Conservation (phyloP, 2,888 invertebrate genomes). For the Caenorhabditis macrosperma region DNA sequence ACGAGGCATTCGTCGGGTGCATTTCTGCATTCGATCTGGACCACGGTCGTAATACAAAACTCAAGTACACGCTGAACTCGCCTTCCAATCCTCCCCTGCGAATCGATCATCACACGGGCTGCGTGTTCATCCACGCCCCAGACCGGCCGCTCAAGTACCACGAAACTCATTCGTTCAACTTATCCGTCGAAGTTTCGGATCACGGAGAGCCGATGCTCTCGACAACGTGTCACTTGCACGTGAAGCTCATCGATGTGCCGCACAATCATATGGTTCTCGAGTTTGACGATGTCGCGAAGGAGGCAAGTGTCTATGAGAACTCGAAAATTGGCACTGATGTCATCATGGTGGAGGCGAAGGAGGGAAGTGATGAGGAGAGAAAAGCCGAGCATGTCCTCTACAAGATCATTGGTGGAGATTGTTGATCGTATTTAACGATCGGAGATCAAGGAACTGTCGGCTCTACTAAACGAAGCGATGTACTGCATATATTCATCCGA, state of each 20-base stretch:
- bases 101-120: slow-evolving; percentile 86
- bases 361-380: slow-evolving; percentile 84
- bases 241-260: slow-evolving; percentile 81
- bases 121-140: slow-evolving; percentile 81
- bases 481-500: slow-evolving; percentile 87
- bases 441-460: slow-evolving; percentile 88
- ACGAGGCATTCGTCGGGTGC: slow-evolving; percentile 79
- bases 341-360: slow-evolving; percentile 87
- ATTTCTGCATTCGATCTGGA: slow-evolving; percentile 81
- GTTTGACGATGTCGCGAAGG: slow-evolving; percentile 80
- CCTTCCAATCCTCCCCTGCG: slow-evolving; percentile 62
- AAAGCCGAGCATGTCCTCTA: slow-evolving; percentile 85
- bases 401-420: slow-evolving; percentile 90
- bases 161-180: slow-evolving; percentile 30
- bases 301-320: slow-evolving; percentile 80
- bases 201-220: slow-evolving; percentile 70
- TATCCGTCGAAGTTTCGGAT: slow-evolving; percentile 70
- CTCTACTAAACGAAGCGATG: slow-evolving; percentile 84
- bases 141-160: slow-evolving; percentile 81
- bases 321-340: slow-evolving; percentile 88
- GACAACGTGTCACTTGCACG: slow-evolving; percentile 79
- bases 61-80: slow-evolving; percentile 77
- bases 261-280: slow-evolving; percentile 81
- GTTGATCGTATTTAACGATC: slow-evolving; percentile 92
- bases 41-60: slow-evolving; percentile 79